phyloP scores from a whole-genome alignment of 2,888 invertebrate genomes.

The Amblyjoppa proteus region DNA sequence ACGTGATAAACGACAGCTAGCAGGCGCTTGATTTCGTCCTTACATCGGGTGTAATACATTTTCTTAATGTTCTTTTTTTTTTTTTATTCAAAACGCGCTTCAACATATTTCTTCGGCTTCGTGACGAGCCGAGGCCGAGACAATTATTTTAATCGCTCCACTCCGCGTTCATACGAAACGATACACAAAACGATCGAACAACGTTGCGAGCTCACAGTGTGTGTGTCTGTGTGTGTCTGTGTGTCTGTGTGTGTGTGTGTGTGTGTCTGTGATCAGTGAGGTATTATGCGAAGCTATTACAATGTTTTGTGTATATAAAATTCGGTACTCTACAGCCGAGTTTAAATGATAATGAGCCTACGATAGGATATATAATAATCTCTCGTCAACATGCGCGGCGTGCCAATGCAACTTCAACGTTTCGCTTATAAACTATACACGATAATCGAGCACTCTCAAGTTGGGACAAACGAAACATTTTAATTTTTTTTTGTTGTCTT shows the following conservation, averaged over 20 bases:
- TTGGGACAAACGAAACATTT: conserved; percentile 76
- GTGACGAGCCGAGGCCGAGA: conserved; percentile 6
- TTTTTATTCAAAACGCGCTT: conserved; percentile 4
- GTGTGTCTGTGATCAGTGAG: conserved; percentile 43
- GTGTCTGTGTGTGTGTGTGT: not conserved
- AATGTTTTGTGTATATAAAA: conserved; percentile 72
- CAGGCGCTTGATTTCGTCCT: conserved; percentile 50
- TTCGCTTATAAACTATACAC: conserved; percentile 79
- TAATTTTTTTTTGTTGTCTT: conserved; percentile 43
- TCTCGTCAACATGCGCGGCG: conserved; percentile 75
- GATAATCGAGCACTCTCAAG: conserved; percentile 76
- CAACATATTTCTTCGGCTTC: conserved; percentile 11
- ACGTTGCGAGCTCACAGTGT: conserved; percentile 43
- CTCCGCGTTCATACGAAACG: conserved; percentile 17
- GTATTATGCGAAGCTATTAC: conserved; percentile 39
- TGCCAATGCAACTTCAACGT: conserved; percentile 73
- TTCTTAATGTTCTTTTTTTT: conserved; percentile 6
- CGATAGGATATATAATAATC: conserved; percentile 44
- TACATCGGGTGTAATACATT: conserved; percentile 5
- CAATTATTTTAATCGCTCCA: conserved; percentile 20
- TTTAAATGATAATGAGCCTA: conserved; percentile 73
- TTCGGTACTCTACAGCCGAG: conserved; percentile 74
- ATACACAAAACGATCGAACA: conserved; percentile 23
- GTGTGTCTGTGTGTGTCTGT: not conserved
- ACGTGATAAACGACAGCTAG: conserved; percentile 40